phyloP scores from a whole-genome alignment of 2,888 invertebrate genomes.

The Pandemis corylana region DNA sequence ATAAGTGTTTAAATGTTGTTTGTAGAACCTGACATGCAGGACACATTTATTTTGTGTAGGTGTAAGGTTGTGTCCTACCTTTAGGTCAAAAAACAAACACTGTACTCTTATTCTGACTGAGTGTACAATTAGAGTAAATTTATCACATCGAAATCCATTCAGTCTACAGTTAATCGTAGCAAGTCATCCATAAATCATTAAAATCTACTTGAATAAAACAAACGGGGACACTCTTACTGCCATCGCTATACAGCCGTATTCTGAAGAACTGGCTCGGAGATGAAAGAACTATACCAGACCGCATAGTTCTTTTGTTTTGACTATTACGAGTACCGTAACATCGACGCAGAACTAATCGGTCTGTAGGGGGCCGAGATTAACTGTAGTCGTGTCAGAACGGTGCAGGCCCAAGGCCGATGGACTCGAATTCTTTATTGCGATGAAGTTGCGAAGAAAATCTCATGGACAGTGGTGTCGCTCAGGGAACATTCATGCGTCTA shows the following conservation, averaged over 20 bases:
- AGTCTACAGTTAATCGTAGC: constrained; percentile 21
- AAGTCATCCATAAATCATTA: constrained; percentile 35
- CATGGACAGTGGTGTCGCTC: neutral
- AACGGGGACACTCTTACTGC: constrained; percentile 7
- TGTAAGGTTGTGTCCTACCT: neutral
- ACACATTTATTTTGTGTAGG: neutral
- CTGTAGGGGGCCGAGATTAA: constrained; percentile 35
- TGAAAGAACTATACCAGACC: constrained; percentile 23
- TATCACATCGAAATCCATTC: neutral
- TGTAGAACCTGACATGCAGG: too few relatives aligned
- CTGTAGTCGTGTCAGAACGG: constrained; percentile 26
- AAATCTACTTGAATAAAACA: neutral
- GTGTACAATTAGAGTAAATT: neutral
- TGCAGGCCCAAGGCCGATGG: neutral
- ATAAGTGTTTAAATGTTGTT: too few relatives aligned
- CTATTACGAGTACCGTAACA: constrained; percentile 37
- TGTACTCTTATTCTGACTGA: neutral
- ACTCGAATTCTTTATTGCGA: neutral
- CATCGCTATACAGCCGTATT: constrained; percentile 6
- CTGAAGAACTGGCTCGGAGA: neutral
- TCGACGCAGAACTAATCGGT: constrained; percentile 37
- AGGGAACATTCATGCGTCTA: neutral
- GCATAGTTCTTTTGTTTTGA: constrained; percentile 40
- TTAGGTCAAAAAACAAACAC: neutral
- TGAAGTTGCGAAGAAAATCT: neutral